Base-by-base conservation (phyloP, 2,113 vertebrate species). In the Petrocephalus microphthalmus region DNA sequence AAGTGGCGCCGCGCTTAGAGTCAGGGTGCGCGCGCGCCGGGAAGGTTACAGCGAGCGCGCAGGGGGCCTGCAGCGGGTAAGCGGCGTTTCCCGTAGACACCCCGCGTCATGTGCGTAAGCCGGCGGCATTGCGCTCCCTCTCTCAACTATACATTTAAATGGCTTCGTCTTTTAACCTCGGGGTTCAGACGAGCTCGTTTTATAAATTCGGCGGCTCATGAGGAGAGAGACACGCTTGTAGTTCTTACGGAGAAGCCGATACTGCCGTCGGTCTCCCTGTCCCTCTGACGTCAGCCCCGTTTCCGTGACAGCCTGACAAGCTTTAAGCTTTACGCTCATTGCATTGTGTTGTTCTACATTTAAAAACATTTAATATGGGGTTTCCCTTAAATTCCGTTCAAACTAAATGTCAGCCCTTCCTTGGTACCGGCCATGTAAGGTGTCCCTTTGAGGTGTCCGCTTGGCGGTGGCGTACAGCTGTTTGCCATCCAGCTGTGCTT, bases 1-100 rank as follows among this genome's bases (percentile, higher is more conserved):
- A 96, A 96, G 90, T 88, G 17, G 88, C 17, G 33, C 20, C 91
- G 90, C 85, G 86, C 90, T 89, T 91, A 92, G 93, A 94, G 93
- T 95, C 92, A 92, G 91, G 91, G 91, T 92, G 93, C 90, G 29
- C 90, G 92, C 89, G 88, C 90, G 84, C 91, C 86, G 93, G 93
- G 94, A 95, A 96, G 95, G 95, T 96, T 96, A 95, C 92, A 90
- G 88, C 92, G 91, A 88, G 78, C 90, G 92, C 22, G 83, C 87
- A 90, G 52, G 88, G 90, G 54, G 86, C 87, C 85, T 51, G 64
- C 47, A 37, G 49, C 89, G 10, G 94, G 95, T 95, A 93, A 95
- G 95, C 94, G 90, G 87, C 17, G 74, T 47, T 85, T 90, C 0
- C 1, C 81, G 82, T 25, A 81, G 91, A 88, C 10, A 2, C 3